A percentile compares a stretch with the other conserved stretches of the same genome.
These are phyloP conservation scores for Ochropleura plecta DNA, from an alignment of 2,888 invertebrate species.

Conservation along the genomic window DNA sequence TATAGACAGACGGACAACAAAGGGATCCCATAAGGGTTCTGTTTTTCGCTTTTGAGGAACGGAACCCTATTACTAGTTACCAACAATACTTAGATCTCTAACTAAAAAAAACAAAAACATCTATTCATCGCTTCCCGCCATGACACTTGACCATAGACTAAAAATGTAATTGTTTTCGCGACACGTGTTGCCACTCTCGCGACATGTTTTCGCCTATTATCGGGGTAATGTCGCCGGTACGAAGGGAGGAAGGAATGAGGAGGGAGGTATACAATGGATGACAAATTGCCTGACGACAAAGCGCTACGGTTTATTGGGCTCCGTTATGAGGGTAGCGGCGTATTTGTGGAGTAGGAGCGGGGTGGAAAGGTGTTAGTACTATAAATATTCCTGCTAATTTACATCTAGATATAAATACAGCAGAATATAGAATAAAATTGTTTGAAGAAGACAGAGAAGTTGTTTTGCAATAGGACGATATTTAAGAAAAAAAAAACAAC, in stretches of 20 bases:
- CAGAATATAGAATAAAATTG: not conserved
- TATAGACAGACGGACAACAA: too few relatives aligned
- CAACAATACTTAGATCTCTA: not conserved
- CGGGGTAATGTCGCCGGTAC: constrained; percentile 55
- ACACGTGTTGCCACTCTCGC: constrained; percentile 85
- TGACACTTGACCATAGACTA: constrained; percentile 75
- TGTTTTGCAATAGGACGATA: too few relatives aligned
- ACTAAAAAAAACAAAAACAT: constrained; percentile 45
- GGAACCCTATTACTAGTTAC: not conserved
- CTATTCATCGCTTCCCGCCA: constrained; percentile 45
- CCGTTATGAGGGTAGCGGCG: constrained; percentile 87
- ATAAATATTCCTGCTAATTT: not conserved
- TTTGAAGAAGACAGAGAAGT: too few relatives aligned
- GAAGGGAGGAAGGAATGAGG: constrained; percentile 36
- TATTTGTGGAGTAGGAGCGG: constrained; percentile 73
- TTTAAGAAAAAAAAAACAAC: too few relatives aligned
- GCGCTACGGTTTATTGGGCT: constrained; percentile 88
- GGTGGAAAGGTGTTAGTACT: constrained; percentile 49
- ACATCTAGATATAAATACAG: not conserved
- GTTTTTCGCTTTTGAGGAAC: too few relatives aligned
- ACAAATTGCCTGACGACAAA: constrained; percentile 88
- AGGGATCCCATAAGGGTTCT: too few relatives aligned
- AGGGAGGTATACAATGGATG: constrained; percentile 82
- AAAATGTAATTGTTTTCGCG: constrained; percentile 85
- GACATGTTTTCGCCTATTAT: constrained; percentile 77